A percentile compares a stretch with the other conserved stretches of the same genome.
These are phyloP conservation scores for Antigone vipio DNA, from an alignment of 2,113 vertebrate genomes.

Conservation along the genomic window DNA sequence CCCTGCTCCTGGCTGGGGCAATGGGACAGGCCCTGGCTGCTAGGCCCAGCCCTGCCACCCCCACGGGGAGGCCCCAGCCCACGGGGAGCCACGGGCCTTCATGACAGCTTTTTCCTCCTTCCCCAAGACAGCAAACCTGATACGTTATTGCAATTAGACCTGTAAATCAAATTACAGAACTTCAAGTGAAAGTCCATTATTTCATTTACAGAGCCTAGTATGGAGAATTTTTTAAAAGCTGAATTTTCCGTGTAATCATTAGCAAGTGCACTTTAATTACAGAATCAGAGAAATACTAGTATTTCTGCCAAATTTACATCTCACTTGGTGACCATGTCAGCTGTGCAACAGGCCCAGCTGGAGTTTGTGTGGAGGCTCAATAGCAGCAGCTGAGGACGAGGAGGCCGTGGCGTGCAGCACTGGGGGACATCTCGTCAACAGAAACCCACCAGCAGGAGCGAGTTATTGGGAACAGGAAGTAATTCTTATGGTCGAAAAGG, in stretches of 20 bases:
- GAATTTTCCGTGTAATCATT: neutral
- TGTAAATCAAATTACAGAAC: neutral
- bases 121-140: neutral
- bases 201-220: neutral
- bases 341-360: neutral
- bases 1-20: neutral
- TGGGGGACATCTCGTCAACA: accelerated
- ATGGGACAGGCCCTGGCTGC: neutral
- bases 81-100: neutral
- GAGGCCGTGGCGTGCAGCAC: accelerated
- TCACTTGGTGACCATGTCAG: neutral
- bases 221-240: neutral
- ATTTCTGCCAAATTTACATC: neutral
- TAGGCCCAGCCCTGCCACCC: neutral
- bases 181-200: neutral
- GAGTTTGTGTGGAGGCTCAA: neutral
- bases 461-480: neutral
- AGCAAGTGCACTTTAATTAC: neutral
- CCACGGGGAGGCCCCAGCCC: too few species aligned
- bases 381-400: accelerated
- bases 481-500: neutral
- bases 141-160: neutral
- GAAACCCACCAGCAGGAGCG: accelerated
- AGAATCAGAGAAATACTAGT: neutral
- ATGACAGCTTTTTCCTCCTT: neutral